These are phyloP conservation scores for Neopipo cinnamomea DNA, from an alignment of 2,113 vertebrate species.

Conservation along the genomic window DNA sequence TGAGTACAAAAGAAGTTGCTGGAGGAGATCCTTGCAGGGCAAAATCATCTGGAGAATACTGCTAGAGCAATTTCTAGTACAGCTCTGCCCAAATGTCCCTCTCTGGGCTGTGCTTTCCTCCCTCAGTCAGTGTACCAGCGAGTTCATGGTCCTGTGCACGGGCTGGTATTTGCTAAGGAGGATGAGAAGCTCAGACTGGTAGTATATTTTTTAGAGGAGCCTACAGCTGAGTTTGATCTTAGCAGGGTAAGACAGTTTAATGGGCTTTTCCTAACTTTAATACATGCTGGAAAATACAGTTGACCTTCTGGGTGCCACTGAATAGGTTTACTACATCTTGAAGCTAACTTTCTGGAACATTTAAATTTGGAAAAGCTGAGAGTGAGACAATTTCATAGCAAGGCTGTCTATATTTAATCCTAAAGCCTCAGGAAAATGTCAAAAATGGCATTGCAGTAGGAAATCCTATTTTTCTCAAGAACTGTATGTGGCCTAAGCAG, in stretches of 20 bases:
- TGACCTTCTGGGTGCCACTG: background rate
- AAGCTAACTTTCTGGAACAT: slow-evolving; percentile 5
- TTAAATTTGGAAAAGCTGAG: slow-evolving; percentile 6
- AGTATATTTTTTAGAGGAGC: background rate
- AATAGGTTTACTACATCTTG: background rate
- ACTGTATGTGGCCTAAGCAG: background rate
- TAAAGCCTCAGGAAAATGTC: slow-evolving; percentile 24
- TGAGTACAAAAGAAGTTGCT: background rate
- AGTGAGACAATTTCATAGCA: background rate
- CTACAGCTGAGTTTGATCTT: background rate
- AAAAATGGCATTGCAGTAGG: background rate
- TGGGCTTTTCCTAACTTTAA: background rate
- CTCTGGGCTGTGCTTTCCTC: background rate
- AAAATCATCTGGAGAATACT: background rate
- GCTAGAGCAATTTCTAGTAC: background rate
- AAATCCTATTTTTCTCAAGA: slow-evolving; percentile 1
- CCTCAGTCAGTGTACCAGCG: background rate
- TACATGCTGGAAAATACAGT: background rate
- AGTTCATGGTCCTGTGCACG: background rate
- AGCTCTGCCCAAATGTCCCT: background rate
- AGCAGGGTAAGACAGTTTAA: background rate
- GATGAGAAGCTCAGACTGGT: background rate
- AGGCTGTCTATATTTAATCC: slow-evolving; percentile 36
- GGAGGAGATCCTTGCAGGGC: background rate
- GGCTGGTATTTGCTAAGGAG: accelerated